Evolutionary conservation across 1,140 invertebrate genomes (phyloP), one percentile per base, ranked within the genome.

Genomic region (Drosophila takahashii): DNA sequence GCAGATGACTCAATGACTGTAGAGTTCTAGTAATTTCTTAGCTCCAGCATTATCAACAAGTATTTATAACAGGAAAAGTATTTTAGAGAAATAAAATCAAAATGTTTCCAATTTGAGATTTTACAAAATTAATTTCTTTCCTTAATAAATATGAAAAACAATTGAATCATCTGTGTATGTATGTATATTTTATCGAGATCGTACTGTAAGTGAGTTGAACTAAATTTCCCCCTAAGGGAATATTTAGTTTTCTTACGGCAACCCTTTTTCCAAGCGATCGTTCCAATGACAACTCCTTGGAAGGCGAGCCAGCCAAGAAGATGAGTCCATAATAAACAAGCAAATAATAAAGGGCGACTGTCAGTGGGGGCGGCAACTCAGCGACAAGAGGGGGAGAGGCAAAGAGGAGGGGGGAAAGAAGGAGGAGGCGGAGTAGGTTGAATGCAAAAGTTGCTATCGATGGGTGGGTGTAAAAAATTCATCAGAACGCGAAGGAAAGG

Each of bases 401-500:
- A 47, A 10, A 18, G 4, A 13, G 22, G 34, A n/a, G 4, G 8
- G 29, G 34, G 11, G 27, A 11, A 5, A 18, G 61, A 44, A 15
- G 5, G 27, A 52, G 34, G 32, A 39, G 65, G 62, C 45, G 45
- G 62, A 71, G 78, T 54, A 45, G 57, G 58, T 27, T 56, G 70
- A 75, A 85, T 80, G 81, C 81, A 86, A 86, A 86, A 87, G 53
- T 80, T 54, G 67, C 70, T 61, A 62, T 61, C 61, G 64, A 73
- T 87, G 83, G 83, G 84, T 89, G 83, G 83, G 83, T 86, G 83
- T 81, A 87, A 69, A 60, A 87, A 81, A 81, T 74, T 66, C 81
- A 51, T 77, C 73, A 81, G 81, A 86, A 85, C 84, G 80, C 80
- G 84, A 47, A 61, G 51, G 76, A 66, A 69, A 65, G 56, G 60